Percentiles rank a stretch among this genome's conserved stretches.
Evolutionary conservation across 2,113 vertebrate species (phyloP).

Genomic region (Bettongia penicillata): DNA sequence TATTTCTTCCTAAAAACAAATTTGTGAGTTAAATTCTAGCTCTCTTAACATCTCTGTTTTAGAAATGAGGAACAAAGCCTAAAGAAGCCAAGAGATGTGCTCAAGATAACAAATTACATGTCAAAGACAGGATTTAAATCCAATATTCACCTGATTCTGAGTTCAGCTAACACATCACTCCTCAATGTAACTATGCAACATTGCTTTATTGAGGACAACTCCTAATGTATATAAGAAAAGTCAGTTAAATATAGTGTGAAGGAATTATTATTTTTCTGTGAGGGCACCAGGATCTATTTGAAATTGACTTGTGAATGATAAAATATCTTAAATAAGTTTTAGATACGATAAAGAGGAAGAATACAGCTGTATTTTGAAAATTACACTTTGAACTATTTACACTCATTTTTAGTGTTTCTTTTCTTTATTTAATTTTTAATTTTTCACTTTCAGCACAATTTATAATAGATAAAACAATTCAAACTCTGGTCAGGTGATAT

Average conservation of each 20-base stretch:
- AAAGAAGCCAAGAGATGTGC: not conserved
- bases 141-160: not conserved
- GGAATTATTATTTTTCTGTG: constrained; percentile 6
- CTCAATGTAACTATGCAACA: not conserved
- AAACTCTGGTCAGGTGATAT: too few relatives aligned
- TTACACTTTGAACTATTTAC: constrained; percentile 3
- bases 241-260: not conserved
- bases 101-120: not conserved
- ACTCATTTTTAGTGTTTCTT: constrained; percentile 7
- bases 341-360: not conserved
- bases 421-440: too few relatives aligned
- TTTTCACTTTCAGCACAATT: too few relatives aligned
- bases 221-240: not conserved
- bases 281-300: constrained; percentile 17
- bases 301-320: constrained; percentile 33
- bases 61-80: not conserved
- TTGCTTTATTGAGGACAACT: not conserved
- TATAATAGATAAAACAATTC: too few relatives aligned
- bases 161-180: not conserved
- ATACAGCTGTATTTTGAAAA: constrained; percentile 29
- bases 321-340: constrained; percentile 42
- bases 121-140: not conserved
- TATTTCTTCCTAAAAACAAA: not conserved
- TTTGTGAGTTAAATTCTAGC: not conserved
- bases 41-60: not conserved